A percentile compares a stretch with the other conserved stretches of the same genome.
Evolutionary conservation across 2,888 invertebrate genomes (phyloP).

Genomic region (Drosophila peninsularis): DNA sequence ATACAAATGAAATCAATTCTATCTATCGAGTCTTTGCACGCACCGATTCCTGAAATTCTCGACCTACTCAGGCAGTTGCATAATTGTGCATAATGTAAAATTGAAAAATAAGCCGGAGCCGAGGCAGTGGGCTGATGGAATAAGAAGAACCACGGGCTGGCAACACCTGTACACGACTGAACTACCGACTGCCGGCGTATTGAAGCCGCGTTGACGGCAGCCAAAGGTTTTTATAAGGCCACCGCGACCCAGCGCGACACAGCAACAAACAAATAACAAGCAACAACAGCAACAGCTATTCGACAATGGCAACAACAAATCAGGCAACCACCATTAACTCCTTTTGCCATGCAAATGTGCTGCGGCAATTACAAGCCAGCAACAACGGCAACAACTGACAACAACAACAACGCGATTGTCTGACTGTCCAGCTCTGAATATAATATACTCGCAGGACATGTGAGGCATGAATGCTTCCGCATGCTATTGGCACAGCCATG

Average conservation of each 20-base stretch:
- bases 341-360: conserved; percentile 79
- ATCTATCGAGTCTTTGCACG: background rate
- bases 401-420: conserved; percentile 33
- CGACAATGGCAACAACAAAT: conserved; percentile 53
- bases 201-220: conserved; percentile 69
- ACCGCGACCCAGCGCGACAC: conserved; percentile 41
- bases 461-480: conserved; percentile 12
- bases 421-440: conserved; percentile 38
- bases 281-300: conserved; percentile 42
- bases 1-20: conserved; percentile 30
- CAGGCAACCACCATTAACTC: conserved; percentile 78
- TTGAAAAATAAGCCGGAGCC: conserved; percentile 19
- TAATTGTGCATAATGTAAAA: conserved; percentile 50
- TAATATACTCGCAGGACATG: conserved; percentile 21
- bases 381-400: conserved; percentile 5
- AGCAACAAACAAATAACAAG: conserved; percentile 67
- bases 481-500: conserved; percentile 1
- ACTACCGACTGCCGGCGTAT: conserved; percentile 77
- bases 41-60: conserved; percentile 2
- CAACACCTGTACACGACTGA: conserved; percentile 56
- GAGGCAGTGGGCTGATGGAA: conserved; percentile 7
- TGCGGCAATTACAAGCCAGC: conserved; percentile 66
- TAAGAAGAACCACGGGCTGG: conserved; percentile 35
- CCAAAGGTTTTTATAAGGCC: conserved; percentile 79
- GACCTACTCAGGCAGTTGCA: conserved; percentile 49